phyloP scores from a whole-genome alignment of 2,113 vertebrate genomes.

The Ciconia maguari region DNA sequence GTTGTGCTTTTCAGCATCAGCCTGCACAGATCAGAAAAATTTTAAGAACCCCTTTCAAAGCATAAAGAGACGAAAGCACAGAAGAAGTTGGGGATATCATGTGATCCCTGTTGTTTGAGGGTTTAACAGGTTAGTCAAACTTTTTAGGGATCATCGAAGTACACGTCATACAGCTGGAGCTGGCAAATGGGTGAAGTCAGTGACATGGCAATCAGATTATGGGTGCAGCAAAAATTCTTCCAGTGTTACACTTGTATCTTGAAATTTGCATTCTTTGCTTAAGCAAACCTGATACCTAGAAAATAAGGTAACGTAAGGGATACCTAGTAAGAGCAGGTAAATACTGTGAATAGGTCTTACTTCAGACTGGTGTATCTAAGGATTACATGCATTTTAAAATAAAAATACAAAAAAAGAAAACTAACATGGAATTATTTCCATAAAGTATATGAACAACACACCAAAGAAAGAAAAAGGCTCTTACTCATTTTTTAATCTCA shows the following conservation, averaged over 20 bases:
- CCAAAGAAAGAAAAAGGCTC: neutral
- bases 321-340: neutral
- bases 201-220: neutral
- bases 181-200: neutral
- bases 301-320: constrained; percentile 20
- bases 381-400: neutral
- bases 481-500: neutral
- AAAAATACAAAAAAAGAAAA: neutral
- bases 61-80: neutral
- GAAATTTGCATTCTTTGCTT: constrained; percentile 19
- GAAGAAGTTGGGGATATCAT: neutral
- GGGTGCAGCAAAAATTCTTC: neutral
- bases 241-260: neutral
- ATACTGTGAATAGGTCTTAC: neutral
- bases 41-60: neutral
- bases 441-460: neutral
- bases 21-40: neutral
- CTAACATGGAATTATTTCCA: neutral
- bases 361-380: neutral
- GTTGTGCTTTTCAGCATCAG: neutral
- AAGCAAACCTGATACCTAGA: constrained; percentile 6
- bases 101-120: neutral
- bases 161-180: neutral
- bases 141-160: neutral
- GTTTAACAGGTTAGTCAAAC: neutral